Conservation (phyloP, 2,797 vertebrate genomes). For the Diplodus sargus region DNA sequence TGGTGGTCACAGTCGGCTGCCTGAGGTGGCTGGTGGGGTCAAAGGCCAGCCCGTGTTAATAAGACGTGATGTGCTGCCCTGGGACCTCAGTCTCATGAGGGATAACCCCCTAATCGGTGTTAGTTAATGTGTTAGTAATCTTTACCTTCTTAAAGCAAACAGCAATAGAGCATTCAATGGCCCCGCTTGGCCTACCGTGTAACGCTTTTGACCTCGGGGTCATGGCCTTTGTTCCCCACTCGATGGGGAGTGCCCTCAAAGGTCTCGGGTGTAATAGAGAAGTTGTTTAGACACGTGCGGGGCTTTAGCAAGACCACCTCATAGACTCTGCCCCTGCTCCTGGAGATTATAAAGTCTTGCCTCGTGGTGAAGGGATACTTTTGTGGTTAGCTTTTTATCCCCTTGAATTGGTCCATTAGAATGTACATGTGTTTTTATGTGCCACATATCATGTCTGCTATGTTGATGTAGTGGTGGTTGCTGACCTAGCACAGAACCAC, state of each 20-base stretch:
- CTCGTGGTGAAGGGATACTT: constrained; percentile 7
- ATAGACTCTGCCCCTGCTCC: constrained; percentile 58
- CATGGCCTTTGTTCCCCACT: constrained; percentile 92
- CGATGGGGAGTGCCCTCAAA: constrained; percentile 90
- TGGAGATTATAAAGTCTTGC: constrained; percentile 49
- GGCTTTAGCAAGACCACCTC: constrained; percentile 80
- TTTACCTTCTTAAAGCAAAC: constrained; percentile 96
- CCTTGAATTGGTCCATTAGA: constrained; percentile 44
- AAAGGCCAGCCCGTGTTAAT: constrained; percentile 83
- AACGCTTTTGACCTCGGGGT: constrained; percentile 93
- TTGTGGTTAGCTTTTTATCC: constrained; percentile 52
- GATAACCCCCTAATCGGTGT: constrained; percentile 93
- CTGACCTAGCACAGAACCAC: constrained; percentile 57
- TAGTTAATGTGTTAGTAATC: constrained; percentile 94
- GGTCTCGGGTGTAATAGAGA: constrained; percentile 90
- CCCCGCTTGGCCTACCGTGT: constrained; percentile 88
- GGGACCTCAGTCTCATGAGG: constrained; percentile 85
- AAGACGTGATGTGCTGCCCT: constrained; percentile 79
- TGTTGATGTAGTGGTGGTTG: constrained; percentile 59
- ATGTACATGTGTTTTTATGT: constrained; percentile 48
- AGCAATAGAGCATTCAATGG: constrained; percentile 88
- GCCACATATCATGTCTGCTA: constrained; percentile 37
- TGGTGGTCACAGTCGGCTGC: constrained; percentile 73
- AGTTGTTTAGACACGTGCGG: constrained; percentile 94
- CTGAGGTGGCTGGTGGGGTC: constrained; percentile 75